Percentiles rank a stretch among this genome's conserved stretches.
Conservation (phyloP, 2,113 vertebrate genomes). For the Perccottus glenii region DNA sequence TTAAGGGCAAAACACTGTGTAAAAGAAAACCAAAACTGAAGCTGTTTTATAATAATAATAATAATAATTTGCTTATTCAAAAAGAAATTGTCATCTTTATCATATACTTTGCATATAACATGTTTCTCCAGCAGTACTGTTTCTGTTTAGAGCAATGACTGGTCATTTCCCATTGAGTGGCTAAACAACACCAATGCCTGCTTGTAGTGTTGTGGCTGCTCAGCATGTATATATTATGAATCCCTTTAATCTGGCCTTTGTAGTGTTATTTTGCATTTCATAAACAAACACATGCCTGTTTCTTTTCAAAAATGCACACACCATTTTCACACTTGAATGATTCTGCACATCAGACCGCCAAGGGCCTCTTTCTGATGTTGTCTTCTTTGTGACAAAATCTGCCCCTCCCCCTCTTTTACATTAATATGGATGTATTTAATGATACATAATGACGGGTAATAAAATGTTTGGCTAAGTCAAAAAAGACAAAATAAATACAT, state of each 20-base stretch:
- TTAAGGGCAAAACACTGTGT: too few species aligned
- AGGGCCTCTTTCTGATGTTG: constrained; percentile 75
- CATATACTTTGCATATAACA: too few species aligned
- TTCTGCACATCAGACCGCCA: constrained; percentile 69
- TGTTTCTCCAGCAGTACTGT: too few species aligned
- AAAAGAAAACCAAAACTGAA: too few species aligned
- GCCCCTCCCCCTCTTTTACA: constrained; percentile 75
- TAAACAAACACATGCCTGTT: constrained; percentile 56
- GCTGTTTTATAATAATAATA: too few species aligned
- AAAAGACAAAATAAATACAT: constrained; percentile 85
- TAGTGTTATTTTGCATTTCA: constrained; percentile 59
- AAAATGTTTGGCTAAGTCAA: constrained; percentile 88
- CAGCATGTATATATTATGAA: constrained; percentile 34
- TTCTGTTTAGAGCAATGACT: not conserved
- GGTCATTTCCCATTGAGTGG: constrained; percentile 31
- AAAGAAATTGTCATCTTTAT: too few species aligned
- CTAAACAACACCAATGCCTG: constrained; percentile 26
- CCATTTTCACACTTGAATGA: constrained; percentile 57
- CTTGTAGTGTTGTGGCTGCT: constrained; percentile 30
- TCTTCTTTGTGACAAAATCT: constrained; percentile 61
- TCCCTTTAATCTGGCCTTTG: constrained; percentile 56
- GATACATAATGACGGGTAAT: constrained; percentile 96
- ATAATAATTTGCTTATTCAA: too few species aligned
- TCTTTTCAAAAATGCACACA: constrained; percentile 52
- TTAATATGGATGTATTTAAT: constrained; percentile 98